These are phyloP conservation scores for Charadrius vociferus DNA, from an alignment of 2,113 vertebrate genomes.

Conservation along the genomic window DNA sequence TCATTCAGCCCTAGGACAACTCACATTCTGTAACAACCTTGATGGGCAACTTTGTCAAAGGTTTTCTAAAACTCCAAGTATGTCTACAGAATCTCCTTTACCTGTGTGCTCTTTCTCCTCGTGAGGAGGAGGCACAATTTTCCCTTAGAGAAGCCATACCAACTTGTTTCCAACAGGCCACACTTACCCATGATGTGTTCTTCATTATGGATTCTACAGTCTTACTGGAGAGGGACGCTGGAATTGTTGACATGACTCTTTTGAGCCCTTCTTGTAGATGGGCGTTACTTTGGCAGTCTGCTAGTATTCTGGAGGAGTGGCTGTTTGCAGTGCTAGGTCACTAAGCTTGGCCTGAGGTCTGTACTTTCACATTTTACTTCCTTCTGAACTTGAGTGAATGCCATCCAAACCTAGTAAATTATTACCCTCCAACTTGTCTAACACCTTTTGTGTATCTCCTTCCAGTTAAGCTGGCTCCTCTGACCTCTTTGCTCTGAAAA, in stretches of 20 bases:
- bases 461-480: neutral
- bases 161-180: neutral
- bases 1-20: neutral
- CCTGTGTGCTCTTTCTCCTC: neutral
- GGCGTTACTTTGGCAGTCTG: neutral
- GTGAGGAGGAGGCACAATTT: neutral
- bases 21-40: neutral
- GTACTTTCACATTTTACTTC: neutral
- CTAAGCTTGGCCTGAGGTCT: neutral
- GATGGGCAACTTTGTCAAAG: neutral
- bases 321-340: neutral
- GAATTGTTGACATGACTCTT: neutral
- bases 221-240: neutral
- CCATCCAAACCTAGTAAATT: neutral
- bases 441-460: neutral
- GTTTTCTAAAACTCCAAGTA: neutral
- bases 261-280: neutral
- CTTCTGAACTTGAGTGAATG: neutral
- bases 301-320: neutral
- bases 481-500: neutral
- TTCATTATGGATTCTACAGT: neutral
- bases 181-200: neutral
- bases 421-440: neutral
- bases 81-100: neutral
- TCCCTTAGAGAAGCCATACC: neutral